Evolutionary conservation across 2,797 vertebrate genomes (phyloP).

Genomic region (Nyctalus aviator): DNA sequence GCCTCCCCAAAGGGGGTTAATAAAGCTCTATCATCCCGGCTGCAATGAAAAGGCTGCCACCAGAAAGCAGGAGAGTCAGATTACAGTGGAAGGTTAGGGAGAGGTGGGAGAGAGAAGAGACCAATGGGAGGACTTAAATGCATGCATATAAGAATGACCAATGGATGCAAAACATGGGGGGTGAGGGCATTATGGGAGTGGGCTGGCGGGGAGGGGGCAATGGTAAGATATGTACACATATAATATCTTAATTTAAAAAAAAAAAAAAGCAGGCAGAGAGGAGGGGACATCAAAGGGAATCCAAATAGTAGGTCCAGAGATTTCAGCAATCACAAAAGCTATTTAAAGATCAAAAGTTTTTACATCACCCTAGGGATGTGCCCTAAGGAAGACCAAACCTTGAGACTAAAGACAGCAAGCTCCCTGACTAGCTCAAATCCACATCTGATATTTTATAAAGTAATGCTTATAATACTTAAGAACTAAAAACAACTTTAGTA

Average conservation of each 20-base stretch:
- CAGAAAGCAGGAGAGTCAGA: neutral
- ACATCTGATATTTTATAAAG: conserved; percentile 48
- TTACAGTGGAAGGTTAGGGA: no score
- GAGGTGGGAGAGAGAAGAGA: no score
- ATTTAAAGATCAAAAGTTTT: conserved; percentile 63
- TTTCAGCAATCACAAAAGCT: conserved; percentile 37
- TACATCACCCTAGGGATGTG: neutral
- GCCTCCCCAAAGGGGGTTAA: neutral
- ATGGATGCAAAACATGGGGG: no score
- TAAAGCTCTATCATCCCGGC: neutral
- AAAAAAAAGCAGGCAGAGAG: neutral
- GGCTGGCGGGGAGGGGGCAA: no score
- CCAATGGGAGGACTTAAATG: no score
- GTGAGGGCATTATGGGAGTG: no score
- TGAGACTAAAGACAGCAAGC: conserved; percentile 48
- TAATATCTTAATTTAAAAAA: no score
- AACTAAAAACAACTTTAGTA: conserved; percentile 38
- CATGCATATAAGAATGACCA: no score
- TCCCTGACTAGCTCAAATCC: conserved; percentile 47
- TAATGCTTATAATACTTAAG: conserved; percentile 26
- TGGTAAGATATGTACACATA: no score
- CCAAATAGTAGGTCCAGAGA: conserved; percentile 33
- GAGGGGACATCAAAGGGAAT: conserved; percentile 1
- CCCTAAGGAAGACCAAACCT: neutral
- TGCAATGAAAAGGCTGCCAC: conserved; percentile 19